Conservation (phyloP, 2,113 vertebrate genomes). For the Zootoca vivipara region DNA sequence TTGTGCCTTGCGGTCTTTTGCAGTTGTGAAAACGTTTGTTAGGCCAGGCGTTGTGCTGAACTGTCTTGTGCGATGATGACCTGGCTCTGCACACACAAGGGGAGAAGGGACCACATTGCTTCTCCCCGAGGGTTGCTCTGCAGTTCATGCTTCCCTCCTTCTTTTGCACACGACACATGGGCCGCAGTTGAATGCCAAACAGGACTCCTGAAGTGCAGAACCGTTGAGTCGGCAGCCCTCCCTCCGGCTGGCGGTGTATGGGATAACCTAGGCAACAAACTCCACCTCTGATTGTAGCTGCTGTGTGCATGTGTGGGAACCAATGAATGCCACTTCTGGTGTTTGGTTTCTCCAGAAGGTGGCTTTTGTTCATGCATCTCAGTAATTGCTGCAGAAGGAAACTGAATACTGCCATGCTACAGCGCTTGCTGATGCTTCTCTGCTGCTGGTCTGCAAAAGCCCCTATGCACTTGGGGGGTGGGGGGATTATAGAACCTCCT, state of each 20-base stretch:
- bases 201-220: conserved; percentile 2
- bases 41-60: background rate
- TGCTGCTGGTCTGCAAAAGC: background rate
- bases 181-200: background rate
- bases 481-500: background rate
- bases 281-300: conserved; percentile 14
- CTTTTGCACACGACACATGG: background rate
- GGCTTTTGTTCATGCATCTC: conserved; percentile 5
- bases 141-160: conserved; percentile 1
- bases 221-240: background rate
- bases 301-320: background rate
- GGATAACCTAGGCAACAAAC: conserved; percentile 14
- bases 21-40: background rate
- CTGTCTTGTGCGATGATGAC: background rate
- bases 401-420: background rate
- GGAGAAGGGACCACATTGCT: background rate
- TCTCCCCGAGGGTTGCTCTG: background rate
- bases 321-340: background rate
- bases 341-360: background rate
- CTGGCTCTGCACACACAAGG: fast-evolving
- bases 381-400: background rate
- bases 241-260: background rate
- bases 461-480: background rate
- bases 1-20: background rate
- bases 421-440: background rate